Evolutionary conservation across 2,888 invertebrate genomes (phyloP).

Genomic region (Rhyacophila evoluta): DNA sequence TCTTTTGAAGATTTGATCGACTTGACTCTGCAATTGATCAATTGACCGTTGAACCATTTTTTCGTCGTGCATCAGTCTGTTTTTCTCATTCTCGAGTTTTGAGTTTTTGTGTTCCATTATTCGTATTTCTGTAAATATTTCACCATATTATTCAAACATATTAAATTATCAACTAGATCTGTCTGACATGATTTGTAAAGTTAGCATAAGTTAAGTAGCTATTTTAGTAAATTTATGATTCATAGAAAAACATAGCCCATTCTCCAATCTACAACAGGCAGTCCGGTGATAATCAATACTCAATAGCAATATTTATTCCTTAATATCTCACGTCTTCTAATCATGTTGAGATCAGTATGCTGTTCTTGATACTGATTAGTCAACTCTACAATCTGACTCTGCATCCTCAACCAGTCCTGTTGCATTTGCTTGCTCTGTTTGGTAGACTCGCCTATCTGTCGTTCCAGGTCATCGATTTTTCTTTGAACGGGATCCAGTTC

Average conservation of each 20-base stretch:
- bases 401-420: conserved; percentile 82
- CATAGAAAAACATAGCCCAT: too few species aligned
- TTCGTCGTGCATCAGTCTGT: conserved; percentile 70
- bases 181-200: too few species aligned
- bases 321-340: conserved; percentile 75
- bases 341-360: conserved; percentile 76
- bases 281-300: background rate
- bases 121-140: conserved; percentile 62
- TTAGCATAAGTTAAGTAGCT: too few species aligned
- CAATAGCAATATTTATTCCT: too few species aligned
- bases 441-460: conserved; percentile 72
- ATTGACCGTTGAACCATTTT: conserved; percentile 72
- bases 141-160: too few species aligned
- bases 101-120: conserved; percentile 82
- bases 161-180: too few species aligned
- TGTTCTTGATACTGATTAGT: conserved; percentile 77
- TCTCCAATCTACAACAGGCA: background rate
- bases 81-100: conserved; percentile 76
- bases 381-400: conserved; percentile 78
- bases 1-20: conserved; percentile 43
- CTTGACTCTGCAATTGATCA: conserved; percentile 62
- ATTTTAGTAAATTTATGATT: too few species aligned
- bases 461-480: conserved; percentile 76
- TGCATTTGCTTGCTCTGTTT: conserved; percentile 75
- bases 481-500: conserved; percentile 70